A percentile compares a stretch with the other conserved stretches of the same genome.
Conservation (phyloP, 2,888 invertebrate genomes). For the Idaea aversata region DNA sequence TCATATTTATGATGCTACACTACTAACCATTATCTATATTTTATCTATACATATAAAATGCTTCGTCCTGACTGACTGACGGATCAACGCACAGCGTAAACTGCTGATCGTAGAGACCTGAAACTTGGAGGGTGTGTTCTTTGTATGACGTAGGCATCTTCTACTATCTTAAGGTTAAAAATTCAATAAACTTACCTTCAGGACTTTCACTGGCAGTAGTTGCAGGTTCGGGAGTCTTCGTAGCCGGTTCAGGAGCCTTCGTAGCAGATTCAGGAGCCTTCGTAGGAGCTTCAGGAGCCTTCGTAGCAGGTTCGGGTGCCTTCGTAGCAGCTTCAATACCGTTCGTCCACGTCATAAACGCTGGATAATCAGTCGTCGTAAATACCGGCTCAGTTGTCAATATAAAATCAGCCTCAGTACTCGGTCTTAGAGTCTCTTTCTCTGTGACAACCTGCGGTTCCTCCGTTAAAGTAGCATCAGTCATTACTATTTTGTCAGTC, state of each 20-base stretch:
- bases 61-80: too few relatives aligned
- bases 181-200: slow-evolving; percentile 47
- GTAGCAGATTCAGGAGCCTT: too few relatives aligned
- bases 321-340: slow-evolving; percentile 55
- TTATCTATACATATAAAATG: too few relatives aligned
- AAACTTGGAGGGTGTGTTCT: too few relatives aligned
- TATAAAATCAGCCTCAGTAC: slow-evolving; percentile 41
- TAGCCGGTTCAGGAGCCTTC: too few relatives aligned
- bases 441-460: slow-evolving; percentile 31
- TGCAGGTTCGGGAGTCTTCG: too few relatives aligned
- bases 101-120: too few relatives aligned
- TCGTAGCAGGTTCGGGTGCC: slow-evolving; percentile 48
- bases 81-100: too few relatives aligned
- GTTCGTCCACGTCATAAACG: slow-evolving; percentile 79
- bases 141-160: too few relatives aligned
- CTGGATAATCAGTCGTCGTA: slow-evolving; percentile 51
- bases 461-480: slow-evolving; percentile 7
- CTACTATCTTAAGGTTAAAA: neutral
- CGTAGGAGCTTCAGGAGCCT: slow-evolving; percentile 52
- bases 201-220: slow-evolving; percentile 7
- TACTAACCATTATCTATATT: too few relatives aligned
- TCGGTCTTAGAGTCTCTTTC: slow-evolving; percentile 44
- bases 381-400: slow-evolving; percentile 27
- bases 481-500: slow-evolving; percentile 7
- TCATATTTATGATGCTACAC: too few relatives aligned